These are phyloP conservation scores for Pelmatolapia mariae DNA, from an alignment of 2,113 vertebrate genomes.

Conservation along the genomic window DNA sequence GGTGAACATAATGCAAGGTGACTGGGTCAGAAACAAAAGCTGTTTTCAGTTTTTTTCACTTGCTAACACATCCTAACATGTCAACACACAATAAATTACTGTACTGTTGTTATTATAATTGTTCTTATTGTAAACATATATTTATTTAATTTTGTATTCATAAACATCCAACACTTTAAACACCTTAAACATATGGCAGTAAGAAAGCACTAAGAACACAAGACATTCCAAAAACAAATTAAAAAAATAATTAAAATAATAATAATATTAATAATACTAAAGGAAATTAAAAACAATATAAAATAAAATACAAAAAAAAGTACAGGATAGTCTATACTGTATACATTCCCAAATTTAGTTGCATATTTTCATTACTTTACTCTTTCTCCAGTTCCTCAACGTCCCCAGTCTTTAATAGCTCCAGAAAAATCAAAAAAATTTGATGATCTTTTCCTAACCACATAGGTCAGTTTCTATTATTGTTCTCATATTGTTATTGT, in stretches of 20 bases:
- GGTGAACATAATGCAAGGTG: not conserved
- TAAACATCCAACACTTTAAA: not conserved
- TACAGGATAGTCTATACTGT: no score
- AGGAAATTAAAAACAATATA: not conserved
- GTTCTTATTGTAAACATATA: not conserved
- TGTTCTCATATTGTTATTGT: not conserved
- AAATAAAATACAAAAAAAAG: not conserved
- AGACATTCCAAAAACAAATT: not conserved
- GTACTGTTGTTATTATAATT: not conserved
- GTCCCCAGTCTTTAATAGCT: not conserved
- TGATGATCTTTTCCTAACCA: not conserved
- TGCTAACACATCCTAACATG: not conserved
- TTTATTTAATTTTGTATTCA: not conserved
- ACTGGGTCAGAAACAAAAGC: not conserved
- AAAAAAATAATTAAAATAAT: rapidly evolving
- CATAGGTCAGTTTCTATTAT: not conserved
- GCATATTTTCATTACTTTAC: no score
- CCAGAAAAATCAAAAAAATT: not conserved
- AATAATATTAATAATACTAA: not conserved
- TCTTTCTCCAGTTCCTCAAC: no score
- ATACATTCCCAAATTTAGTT: no score
- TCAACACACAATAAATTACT: not conserved
- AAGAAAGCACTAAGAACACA: not conserved
- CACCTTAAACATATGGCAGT: not conserved
- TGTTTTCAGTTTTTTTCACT: not conserved